Conservation (phyloP, 2,113 vertebrate genomes). For the Anarhynchus alexandrinus region DNA sequence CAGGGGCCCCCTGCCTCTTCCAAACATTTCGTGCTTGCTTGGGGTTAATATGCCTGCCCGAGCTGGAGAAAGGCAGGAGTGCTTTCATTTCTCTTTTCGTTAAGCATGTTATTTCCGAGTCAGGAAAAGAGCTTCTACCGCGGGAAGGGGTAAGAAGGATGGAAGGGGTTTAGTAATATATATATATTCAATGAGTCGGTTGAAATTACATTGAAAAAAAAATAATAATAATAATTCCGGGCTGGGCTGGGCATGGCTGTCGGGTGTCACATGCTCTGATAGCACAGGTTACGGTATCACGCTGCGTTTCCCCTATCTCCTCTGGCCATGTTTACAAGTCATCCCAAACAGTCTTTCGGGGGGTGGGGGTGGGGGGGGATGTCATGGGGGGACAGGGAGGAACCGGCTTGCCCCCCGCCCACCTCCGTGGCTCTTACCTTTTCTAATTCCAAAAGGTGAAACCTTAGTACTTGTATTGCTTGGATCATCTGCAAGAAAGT, state of each 20-base stretch:
- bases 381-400: neutral
- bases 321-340: neutral
- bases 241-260: neutral
- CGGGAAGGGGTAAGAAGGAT: neutral
- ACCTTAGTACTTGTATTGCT: constrained; percentile 99
- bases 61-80: neutral
- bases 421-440: constrained; percentile 84
- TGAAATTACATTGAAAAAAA: neutral
- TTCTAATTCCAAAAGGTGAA: constrained; percentile 99
- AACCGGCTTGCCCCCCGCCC: neutral
- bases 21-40: constrained; percentile 2
- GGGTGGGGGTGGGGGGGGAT: too few species aligned
- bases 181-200: neutral
- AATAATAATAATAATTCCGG: neutral
- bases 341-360: neutral
- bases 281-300: constrained; percentile 33
- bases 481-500: constrained; percentile 94
- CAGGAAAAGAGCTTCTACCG: neutral
- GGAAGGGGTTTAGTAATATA: neutral
- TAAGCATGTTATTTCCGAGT: neutral
- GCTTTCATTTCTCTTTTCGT: neutral
- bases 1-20: constrained; percentile 24
- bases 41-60: neutral
- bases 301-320: neutral
- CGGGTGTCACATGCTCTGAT: constrained; percentile 7